Evolutionary conservation across 2,113 vertebrate species (phyloP), one percentile per base, ranked within the genome.

Genomic region (Ictalurus furcatus): DNA sequence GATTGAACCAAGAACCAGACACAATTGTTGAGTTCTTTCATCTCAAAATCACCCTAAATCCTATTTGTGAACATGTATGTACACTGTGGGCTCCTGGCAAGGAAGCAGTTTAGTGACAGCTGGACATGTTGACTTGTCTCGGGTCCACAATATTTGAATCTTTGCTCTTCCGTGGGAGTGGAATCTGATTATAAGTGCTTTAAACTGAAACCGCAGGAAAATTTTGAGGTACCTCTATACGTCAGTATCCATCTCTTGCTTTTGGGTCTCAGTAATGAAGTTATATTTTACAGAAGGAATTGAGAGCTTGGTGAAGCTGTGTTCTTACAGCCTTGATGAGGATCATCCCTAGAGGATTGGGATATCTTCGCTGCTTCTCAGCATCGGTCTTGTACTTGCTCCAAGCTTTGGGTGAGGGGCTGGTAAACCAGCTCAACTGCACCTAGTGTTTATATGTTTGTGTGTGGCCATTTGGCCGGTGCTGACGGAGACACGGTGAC

Each of bases 401-500:
- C 28, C 67, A 76, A 89, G 83, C 61, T 34, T 54, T 74, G 90
- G 87, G 87, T 76, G 89, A 89, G 87, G 89, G 87, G 86, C 85
- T 63, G 86, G 88, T 67, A 85, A 89, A 78, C 86, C 78, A 65
- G 86, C 84, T 90, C 84, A 79, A 79, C 88, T 88, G 89, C 48
- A 30, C 52, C 84, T 73, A 83, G 71, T 87, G 86, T 88, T 89
- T 88, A 69, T 54, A 34, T 88, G 71, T 88, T 88, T 88, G 88
- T 81, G 80, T 89, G 88, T 90, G 78, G 89, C 87, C 89, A 91
- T 87, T 90, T 90, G 85, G 89, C 90, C 58, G 87, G 87, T 91
- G 87, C 89, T 88, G 90, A 90, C 78, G 58, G 87, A 91, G 90
- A 86, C 89, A 86, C 82, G 40, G 80, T 91, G 90, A 91, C 91